These are phyloP conservation scores for Clostera curtula DNA, from an alignment of 2,888 invertebrate species.

Conservation along the genomic window DNA sequence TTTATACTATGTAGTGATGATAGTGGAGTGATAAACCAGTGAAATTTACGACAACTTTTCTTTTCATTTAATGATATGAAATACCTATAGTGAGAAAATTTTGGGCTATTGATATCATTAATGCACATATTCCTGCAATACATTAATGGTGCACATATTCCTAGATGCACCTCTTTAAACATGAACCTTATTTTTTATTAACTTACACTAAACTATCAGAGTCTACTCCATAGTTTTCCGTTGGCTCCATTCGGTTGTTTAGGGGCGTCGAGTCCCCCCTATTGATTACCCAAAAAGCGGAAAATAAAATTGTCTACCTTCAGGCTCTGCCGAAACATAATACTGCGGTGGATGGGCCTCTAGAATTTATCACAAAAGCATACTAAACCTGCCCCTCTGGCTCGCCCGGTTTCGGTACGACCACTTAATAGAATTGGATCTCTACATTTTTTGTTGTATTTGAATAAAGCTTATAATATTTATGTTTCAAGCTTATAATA, in stretches of 20 bases:
- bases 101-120: too few relatives aligned
- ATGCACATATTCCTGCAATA: too few relatives aligned
- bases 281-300: conserved; percentile 74
- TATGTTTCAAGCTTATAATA: too few relatives aligned
- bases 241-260: conserved; percentile 38
- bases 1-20: too few relatives aligned
- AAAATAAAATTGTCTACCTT: conserved; percentile 67
- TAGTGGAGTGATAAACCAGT: too few relatives aligned
- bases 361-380: conserved; percentile 36
- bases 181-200: neutral
- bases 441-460: conserved; percentile 22
- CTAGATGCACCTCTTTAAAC: too few relatives aligned
- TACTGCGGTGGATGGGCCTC: conserved; percentile 38
- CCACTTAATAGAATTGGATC: conserved; percentile 57
- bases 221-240: conserved; percentile 31
- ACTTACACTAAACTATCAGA: conserved; percentile 3
- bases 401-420: conserved; percentile 15
- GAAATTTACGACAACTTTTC: too few relatives aligned
- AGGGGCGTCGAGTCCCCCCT: conserved; percentile 65
- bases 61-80: too few relatives aligned
- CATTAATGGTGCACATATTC: too few relatives aligned
- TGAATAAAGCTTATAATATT: conserved; percentile 15
- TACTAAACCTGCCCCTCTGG: conserved; percentile 22
- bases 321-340: conserved; percentile 45
- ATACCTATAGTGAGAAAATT: too few relatives aligned